Percentiles rank a stretch among this genome's conserved stretches.
These are phyloP conservation scores for Wiebesia pumilae DNA, from an alignment of 1,140 invertebrate genomes.

Conservation along the genomic window DNA sequence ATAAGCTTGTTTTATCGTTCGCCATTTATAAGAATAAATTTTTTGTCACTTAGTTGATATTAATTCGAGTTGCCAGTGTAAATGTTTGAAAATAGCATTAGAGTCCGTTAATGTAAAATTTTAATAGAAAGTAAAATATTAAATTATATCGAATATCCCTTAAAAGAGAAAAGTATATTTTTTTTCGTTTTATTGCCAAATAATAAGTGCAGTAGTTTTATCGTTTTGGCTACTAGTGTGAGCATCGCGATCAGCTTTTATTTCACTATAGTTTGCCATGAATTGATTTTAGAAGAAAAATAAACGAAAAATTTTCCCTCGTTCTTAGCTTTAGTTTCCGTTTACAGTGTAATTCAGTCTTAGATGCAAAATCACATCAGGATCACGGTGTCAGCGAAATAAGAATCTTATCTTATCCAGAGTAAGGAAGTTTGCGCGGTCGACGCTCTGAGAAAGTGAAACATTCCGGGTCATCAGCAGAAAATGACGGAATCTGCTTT, in stretches of 20 bases:
- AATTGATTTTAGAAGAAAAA: background rate
- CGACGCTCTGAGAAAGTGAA: background rate
- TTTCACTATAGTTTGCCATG: background rate
- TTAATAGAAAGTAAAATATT: too few species aligned
- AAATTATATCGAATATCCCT: too few species aligned
- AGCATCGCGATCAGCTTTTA: background rate
- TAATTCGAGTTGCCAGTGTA: too few species aligned
- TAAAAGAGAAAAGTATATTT: too few species aligned
- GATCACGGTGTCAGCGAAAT: slow-evolving; percentile 1
- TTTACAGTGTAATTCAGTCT: background rate
- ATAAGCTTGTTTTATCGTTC: too few species aligned
- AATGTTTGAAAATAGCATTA: too few species aligned
- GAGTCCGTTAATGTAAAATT: too few species aligned
- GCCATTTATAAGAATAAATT: too few species aligned
- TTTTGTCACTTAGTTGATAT: too few species aligned
- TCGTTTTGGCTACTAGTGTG: background rate
- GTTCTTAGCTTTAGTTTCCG: background rate
- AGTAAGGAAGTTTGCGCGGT: background rate
- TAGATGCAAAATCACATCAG: background rate
- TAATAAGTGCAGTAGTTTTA: too few species aligned
- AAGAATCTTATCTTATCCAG: background rate
- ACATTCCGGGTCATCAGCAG: background rate
- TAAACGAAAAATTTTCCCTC: too few species aligned
- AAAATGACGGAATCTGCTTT: background rate
- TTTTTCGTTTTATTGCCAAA: too few species aligned